These are phyloP conservation scores for Drosophila azteca DNA, from an alignment of 1,140 invertebrate species.

Conservation along the genomic window DNA sequence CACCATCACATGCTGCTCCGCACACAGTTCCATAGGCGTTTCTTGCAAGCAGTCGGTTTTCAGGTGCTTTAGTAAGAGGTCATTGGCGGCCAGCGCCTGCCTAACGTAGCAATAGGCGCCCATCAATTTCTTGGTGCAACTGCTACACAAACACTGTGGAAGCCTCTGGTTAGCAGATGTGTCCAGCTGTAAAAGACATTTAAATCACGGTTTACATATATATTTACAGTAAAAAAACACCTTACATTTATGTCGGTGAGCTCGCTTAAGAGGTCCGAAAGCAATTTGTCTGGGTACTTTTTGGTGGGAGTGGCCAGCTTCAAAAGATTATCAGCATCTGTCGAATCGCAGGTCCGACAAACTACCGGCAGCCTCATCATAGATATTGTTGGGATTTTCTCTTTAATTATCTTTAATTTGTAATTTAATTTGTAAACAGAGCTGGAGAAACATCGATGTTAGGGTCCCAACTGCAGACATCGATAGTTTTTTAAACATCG, in stretches of 20 bases:
- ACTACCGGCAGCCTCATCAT: slow-evolving; percentile 67
- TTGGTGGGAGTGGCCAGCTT: slow-evolving; percentile 61
- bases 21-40: slow-evolving; percentile 65
- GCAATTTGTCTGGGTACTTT: slow-evolving; percentile 65
- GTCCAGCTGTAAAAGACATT: slow-evolving; percentile 27
- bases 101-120: slow-evolving; percentile 64
- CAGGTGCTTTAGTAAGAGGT: slow-evolving; percentile 56
- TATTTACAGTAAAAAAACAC: neutral
- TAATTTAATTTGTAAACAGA: too few relatives aligned
- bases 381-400: neutral
- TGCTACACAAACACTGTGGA: slow-evolving; percentile 59
- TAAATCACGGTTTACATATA: neutral
- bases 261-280: slow-evolving; percentile 62
- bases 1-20: slow-evolving; percentile 70
- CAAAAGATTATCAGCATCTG: slow-evolving; percentile 57
- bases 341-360: slow-evolving; percentile 73
- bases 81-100: slow-evolving; percentile 60
- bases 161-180: slow-evolving; percentile 24
- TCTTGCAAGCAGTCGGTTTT: slow-evolving; percentile 59
- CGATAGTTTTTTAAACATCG: too few relatives aligned
- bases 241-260: slow-evolving; percentile 54
- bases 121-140: slow-evolving; percentile 57
- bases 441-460: too few relatives aligned
- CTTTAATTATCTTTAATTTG: too few relatives aligned
- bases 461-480: too few relatives aligned